Evolutionary conservation across 2,888 invertebrate genomes (phyloP).

Genomic region (Platycheirus rosarum): DNA sequence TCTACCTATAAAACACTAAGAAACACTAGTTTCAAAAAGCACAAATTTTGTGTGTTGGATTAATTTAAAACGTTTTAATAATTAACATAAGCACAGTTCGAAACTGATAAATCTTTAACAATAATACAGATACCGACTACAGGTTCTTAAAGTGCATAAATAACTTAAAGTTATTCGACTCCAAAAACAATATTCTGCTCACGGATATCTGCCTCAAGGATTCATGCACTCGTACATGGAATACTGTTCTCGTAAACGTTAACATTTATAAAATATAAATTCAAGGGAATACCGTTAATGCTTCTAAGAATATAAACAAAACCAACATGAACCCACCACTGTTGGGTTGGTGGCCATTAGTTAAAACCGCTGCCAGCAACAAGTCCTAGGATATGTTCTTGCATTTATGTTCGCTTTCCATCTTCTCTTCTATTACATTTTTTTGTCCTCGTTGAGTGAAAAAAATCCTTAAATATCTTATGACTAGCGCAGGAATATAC

Average conservation of each 20-base stretch:
- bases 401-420: constrained; percentile 10
- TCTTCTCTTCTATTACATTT: constrained; percentile 52
- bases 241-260: not conserved
- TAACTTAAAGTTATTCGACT: no score
- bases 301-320: constrained; percentile 19
- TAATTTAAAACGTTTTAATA: no score
- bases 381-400: constrained; percentile 28
- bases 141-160: no score
- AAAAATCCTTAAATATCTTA: constrained; percentile 57
- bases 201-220: no score
- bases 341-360: constrained; percentile 20
- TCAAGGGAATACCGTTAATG: not conserved
- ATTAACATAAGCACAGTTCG: no score
- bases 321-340: constrained; percentile 10
- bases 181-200: no score
- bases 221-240: no score
- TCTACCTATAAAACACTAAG: no score
- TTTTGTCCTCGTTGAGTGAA: constrained; percentile 36
- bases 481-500: constrained; percentile 41
- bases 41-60: no score
- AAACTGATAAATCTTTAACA: no score
- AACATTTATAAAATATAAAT: not conserved
- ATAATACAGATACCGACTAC: no score
- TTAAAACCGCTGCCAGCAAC: constrained; percentile 48
- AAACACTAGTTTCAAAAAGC: no score